Conservation (phyloP, 2,888 invertebrate species). For the Lapara coniferarum region DNA sequence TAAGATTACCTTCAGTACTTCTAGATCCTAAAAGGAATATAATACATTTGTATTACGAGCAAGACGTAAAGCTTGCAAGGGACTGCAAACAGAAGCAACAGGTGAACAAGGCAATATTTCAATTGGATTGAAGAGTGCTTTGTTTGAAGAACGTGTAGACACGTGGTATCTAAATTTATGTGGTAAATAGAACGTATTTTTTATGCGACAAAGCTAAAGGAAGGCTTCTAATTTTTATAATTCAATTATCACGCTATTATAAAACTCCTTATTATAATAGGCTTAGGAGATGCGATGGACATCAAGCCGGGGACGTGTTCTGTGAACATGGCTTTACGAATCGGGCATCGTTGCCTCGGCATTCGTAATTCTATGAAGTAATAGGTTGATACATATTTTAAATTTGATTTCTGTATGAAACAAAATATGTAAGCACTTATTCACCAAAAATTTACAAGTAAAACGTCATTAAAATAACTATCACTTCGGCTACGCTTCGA, state of each 20-base stretch:
- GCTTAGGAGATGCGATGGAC: too few species aligned
- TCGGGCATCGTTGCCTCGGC: too few species aligned
- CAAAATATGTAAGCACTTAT: background rate
- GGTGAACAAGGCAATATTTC: conserved; percentile 15
- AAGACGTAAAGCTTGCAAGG: background rate
- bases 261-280: too few species aligned
- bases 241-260: too few species aligned
- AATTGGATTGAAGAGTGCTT: conserved; percentile 11
- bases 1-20: background rate
- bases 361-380: too few species aligned
- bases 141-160: conserved; percentile 12
- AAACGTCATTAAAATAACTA: background rate
- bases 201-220: background rate
- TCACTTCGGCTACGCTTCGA: background rate
- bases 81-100: conserved; percentile 17
- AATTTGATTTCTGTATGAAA: too few species aligned
- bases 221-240: too few species aligned
- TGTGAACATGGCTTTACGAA: too few species aligned
- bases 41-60: background rate
- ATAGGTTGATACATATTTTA: too few species aligned
- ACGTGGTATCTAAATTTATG: background rate
- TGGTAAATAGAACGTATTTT: background rate
- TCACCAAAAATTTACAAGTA: background rate
- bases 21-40: background rate
- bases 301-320: too few species aligned